A percentile compares a stretch with the other conserved stretches of the same genome.
Conservation (phyloP, 2,888 invertebrate species). For the Lasioglossum pauxillum region DNA sequence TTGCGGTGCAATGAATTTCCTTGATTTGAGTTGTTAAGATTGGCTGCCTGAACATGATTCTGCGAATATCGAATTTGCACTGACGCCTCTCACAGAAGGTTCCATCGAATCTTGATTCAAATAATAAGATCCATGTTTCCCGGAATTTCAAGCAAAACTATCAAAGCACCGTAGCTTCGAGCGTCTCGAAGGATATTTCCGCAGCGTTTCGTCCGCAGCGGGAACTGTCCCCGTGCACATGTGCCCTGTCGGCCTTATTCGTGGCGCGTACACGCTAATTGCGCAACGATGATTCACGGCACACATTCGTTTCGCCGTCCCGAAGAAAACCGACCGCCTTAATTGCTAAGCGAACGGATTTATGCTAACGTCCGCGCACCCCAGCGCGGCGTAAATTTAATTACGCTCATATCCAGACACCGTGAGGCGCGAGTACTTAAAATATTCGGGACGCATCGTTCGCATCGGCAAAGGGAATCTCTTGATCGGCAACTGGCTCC, state of each 20-base stretch:
- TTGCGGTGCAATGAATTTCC: background rate
- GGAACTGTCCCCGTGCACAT: conserved; percentile 16
- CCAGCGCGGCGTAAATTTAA: conserved; percentile 61
- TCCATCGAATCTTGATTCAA: background rate
- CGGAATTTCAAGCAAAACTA: background rate
- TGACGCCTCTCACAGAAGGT: too few species aligned
- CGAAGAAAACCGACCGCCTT: conserved; percentile 62
- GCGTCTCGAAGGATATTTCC: background rate
- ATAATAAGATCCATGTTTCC: background rate
- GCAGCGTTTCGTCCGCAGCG: conserved; percentile 23
- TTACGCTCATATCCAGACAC: conserved; percentile 58
- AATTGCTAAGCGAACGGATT: conserved; percentile 67
- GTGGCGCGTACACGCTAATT: conserved; percentile 54
- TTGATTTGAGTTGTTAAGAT: background rate
- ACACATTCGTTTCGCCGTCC: conserved; percentile 50
- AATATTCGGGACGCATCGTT: conserved; percentile 54
- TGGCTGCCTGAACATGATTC: background rate
- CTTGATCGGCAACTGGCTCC: background rate
- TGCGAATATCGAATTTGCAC: background rate
- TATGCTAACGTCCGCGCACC: conserved; percentile 61
- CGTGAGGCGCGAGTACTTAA: conserved; percentile 56
- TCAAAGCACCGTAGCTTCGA: background rate
- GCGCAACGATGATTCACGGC: conserved; percentile 64
- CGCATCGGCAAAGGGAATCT: background rate
- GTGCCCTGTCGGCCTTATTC: conserved; percentile 26